These are phyloP conservation scores for Zelleria hepariella DNA, from an alignment of 2,888 invertebrate species.

Conservation along the genomic window DNA sequence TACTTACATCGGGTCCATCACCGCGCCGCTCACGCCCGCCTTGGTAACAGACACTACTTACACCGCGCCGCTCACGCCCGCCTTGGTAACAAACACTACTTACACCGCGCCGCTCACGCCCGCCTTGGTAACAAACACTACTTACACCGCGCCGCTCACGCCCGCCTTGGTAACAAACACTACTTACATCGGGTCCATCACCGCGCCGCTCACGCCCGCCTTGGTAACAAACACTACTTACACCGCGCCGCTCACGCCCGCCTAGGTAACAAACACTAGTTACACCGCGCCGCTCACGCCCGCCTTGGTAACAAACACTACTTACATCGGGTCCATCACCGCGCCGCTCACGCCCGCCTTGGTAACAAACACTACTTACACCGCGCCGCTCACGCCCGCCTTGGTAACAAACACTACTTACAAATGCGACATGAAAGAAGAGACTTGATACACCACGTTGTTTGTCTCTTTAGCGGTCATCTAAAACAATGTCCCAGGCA, in stretches of 20 bases:
- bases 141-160: neutral
- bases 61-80: no score
- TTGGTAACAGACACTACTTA: neutral
- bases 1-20: neutral
- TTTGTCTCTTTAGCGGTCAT: no score
- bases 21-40: neutral
- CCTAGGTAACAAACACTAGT: no score
- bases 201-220: constrained; percentile 78
- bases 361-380: no score
- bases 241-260: constrained; percentile 77
- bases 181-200: constrained; percentile 78
- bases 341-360: neutral
- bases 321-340: neutral
- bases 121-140: neutral
- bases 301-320: neutral
- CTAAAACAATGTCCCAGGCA: no score
- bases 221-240: constrained; percentile 66
- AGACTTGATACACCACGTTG: no score
- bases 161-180: neutral
- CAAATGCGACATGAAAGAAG: no score
- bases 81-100: no score
- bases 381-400: no score
- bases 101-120: neutral
- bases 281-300: neutral
- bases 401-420: no score